Conservation (phyloP, 2,888 invertebrate species). For the Hyposoter didymator region DNA sequence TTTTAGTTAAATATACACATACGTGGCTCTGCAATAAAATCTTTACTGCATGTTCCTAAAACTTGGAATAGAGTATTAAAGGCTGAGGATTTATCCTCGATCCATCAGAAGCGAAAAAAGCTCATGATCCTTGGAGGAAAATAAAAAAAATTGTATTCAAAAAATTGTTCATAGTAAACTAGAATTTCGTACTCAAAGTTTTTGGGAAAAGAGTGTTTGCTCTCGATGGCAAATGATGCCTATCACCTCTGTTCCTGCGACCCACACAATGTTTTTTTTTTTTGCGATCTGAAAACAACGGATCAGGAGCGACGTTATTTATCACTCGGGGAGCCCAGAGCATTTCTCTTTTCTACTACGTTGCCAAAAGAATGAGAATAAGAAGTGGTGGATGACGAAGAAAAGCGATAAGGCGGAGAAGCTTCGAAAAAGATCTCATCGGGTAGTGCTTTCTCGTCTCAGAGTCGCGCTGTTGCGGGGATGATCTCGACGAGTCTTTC, state of each 20-base stretch:
- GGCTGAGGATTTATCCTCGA: neutral
- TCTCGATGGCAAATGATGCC: slow-evolving; percentile 40
- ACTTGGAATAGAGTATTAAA: neutral
- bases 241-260: slow-evolving; percentile 8
- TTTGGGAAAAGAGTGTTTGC: slow-evolving; percentile 14
- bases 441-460: slow-evolving; percentile 24
- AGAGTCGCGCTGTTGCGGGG: slow-evolving; percentile 36
- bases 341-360: slow-evolving; percentile 8
- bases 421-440: slow-evolving; percentile 38
- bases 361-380: slow-evolving; percentile 50
- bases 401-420: slow-evolving; percentile 50
- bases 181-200: slow-evolving; percentile 2
- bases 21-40: neutral
- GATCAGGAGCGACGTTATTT: slow-evolving; percentile 73
- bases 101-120: neutral
- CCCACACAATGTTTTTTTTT: slow-evolving; percentile 11
- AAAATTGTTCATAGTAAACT: neutral
- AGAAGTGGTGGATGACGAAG: slow-evolving; percentile 34
- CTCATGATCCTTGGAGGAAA: neutral
- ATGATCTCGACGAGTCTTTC: slow-evolving; percentile 42
- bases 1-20: slow-evolving; percentile 11
- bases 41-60: neutral
- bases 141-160: neutral
- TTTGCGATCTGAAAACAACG: slow-evolving; percentile 69
- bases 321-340: slow-evolving; percentile 64